Evolutionary conservation across 1,140 invertebrate genomes (phyloP).

Genomic region (Philotrypesis tridentata): DNA sequence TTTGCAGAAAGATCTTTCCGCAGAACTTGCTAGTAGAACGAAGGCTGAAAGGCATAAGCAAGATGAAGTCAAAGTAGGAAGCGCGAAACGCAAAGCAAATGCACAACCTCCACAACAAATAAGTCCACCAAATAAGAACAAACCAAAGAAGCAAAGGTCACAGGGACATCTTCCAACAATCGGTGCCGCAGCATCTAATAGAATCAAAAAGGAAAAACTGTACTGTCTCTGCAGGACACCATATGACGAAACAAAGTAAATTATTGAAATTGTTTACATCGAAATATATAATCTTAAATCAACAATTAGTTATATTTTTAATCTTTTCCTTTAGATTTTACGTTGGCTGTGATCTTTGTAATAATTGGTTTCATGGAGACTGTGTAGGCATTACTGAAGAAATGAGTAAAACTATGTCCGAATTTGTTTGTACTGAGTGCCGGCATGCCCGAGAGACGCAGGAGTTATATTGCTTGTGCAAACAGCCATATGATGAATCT

Average conservation of each 20-base stretch:
- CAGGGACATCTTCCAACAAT: conserved; percentile 61
- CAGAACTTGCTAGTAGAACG: conserved; percentile 79
- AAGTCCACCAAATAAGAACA: conserved; percentile 67
- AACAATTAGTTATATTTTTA: not conserved
- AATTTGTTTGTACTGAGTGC: conserved; percentile 92
- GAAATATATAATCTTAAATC: not conserved
- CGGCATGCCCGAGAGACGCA: conserved; percentile 89
- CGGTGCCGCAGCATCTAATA: conserved; percentile 62
- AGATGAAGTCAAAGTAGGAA: conserved; percentile 79
- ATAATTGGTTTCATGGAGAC: conserved; percentile 98
- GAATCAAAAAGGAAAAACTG: conserved; percentile 85
- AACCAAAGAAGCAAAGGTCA: conserved; percentile 65
- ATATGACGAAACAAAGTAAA: conserved; percentile 93
- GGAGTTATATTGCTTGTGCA: conserved; percentile 96
- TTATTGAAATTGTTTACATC: not conserved
- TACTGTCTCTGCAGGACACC: conserved; percentile 96
- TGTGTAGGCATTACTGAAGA: conserved; percentile 96
- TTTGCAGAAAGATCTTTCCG: conserved; percentile 81
- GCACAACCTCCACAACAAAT: conserved; percentile 72
- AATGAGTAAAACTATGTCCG: conserved; percentile 92
- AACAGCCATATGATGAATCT: conserved; percentile 97
- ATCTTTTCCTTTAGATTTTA: conserved; percentile 84
- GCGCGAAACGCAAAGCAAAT: conserved; percentile 76
- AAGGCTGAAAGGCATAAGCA: conserved; percentile 81
- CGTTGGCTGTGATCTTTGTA: conserved; percentile 97